These are phyloP conservation scores for Wasmannia auropunctata DNA, from an alignment of 1,140 invertebrate genomes.

Conservation along the genomic window DNA sequence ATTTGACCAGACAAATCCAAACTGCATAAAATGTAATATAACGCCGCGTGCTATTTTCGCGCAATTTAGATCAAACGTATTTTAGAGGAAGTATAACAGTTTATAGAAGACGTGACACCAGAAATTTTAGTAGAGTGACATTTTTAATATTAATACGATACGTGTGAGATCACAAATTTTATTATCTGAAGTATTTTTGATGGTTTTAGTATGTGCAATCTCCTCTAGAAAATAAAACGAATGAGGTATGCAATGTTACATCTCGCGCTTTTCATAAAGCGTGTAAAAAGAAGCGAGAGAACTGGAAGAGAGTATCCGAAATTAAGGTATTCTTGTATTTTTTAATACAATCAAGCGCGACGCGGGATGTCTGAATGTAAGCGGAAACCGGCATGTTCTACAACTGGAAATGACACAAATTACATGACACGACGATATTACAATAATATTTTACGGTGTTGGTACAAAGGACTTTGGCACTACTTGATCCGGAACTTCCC, in stretches of 20 bases:
- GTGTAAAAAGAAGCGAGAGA: background rate
- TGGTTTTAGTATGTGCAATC: background rate
- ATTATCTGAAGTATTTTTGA: background rate
- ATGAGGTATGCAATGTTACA: background rate
- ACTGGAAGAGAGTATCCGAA: background rate
- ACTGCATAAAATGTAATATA: constrained; percentile 18
- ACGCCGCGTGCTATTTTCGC: background rate
- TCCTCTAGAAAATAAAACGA: background rate
- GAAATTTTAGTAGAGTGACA: background rate
- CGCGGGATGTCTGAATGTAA: too few relatives aligned
- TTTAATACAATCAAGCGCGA: background rate
- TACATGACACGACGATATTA: background rate
- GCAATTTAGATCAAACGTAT: background rate
- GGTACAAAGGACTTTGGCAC: background rate
- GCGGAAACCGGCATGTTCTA: background rate
- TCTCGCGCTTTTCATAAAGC: background rate
- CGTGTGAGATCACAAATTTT: background rate
- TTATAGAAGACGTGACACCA: background rate
- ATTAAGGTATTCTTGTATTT: constrained; percentile 35
- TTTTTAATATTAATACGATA: background rate
- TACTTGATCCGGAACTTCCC: background rate
- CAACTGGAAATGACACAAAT: background rate
- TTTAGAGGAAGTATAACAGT: background rate
- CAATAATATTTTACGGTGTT: background rate
- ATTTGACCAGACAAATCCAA: constrained; percentile 14